phyloP scores from a whole-genome alignment of 2,888 invertebrate genomes.

The Zygaena filipendulae region DNA sequence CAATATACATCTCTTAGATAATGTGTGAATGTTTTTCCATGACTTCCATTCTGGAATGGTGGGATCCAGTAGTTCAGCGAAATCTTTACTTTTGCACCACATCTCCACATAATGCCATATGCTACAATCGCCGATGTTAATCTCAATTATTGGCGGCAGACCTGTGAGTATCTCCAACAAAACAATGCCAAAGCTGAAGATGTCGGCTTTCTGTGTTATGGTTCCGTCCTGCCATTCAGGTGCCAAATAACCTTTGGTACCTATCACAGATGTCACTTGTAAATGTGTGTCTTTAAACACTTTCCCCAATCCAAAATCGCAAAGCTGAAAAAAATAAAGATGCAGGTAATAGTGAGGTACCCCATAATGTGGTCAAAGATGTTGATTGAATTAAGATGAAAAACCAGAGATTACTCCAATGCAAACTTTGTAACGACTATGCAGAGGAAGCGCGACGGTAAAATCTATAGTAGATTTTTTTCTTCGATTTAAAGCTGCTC shows the following conservation, averaged over 20 bases:
- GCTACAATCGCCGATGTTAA: slow-evolving; percentile 53
- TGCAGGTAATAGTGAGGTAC: no score
- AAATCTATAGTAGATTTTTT: no score
- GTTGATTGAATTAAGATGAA: no score
- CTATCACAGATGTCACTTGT: slow-evolving; percentile 67
- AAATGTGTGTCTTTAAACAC: slow-evolving; percentile 49
- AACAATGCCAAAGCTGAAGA: slow-evolving; percentile 83
- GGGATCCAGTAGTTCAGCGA: slow-evolving; percentile 66
- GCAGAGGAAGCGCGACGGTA: no score
- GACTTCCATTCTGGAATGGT: slow-evolving; percentile 63
- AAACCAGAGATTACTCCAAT: no score
- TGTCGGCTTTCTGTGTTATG: slow-evolving; percentile 79
- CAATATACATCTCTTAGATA: slow-evolving; percentile 68
- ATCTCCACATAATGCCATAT: slow-evolving; percentile 64
- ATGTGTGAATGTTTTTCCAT: slow-evolving; percentile 57
- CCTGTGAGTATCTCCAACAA: slow-evolving; percentile 79
- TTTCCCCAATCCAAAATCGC: slow-evolving; percentile 81
- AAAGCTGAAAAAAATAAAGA: slow-evolving; percentile 64
- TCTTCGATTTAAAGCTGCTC: no score
- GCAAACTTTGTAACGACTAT: no score
- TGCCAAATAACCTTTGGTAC: slow-evolving; percentile 82
- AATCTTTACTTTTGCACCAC: slow-evolving; percentile 50
- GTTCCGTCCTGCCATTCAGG: slow-evolving; percentile 77
- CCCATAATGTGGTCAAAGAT: no score
- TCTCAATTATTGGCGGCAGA: slow-evolving; percentile 70